Evolutionary conservation across 2,888 invertebrate genomes (phyloP), one percentile per base, ranked within the genome.

Genomic region (Dynastes grantii): DNA sequence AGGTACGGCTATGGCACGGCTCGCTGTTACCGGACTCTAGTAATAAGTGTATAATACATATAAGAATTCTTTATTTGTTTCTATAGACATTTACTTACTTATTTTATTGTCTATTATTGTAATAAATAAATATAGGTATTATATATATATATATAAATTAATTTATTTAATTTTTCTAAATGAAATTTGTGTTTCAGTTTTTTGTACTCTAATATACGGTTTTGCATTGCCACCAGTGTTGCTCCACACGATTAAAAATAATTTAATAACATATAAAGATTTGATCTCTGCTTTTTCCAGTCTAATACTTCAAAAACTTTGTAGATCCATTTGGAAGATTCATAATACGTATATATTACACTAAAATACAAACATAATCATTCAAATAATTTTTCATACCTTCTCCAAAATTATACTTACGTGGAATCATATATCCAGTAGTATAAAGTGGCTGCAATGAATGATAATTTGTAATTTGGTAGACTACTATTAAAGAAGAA

Each of bases 241-340:
- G n/a, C n/a, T n/a, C n/a, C n/a, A n/a, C n/a, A n/a, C n/a, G n/a
- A n/a, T n/a, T n/a, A n/a, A n/a, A n/a, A 32, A 65, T 76, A 80
- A 67, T 80, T 79, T 27, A 78, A 64, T 49, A 76, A 65, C 64
- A 80, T 67, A 13, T 79, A 70, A 49, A 27, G n/a, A n/a, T n/a
- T 32, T 9, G 80, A 76, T 64, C 76, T 79, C 63, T n/a, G 82
- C 78, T 13, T 84, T 82, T 84, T 82, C 83, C 84, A 84, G 27
- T 78, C 78, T 13, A 86, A 68, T n/a, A 82, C 79, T 11, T 81
- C 82, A 67, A 86, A 83, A 22, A 87, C 65, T 6, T 85, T 85
- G 76, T 87, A 87, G 8, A 86, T 80, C 86, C 86, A 86, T 32
- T 82, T 76, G 13, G 85, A 84, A 29, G 82, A 83, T 75, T 84